Evolutionary conservation across 2,113 vertebrate species (phyloP).

Genomic region (Dunckerocampus dactyliophorus): DNA sequence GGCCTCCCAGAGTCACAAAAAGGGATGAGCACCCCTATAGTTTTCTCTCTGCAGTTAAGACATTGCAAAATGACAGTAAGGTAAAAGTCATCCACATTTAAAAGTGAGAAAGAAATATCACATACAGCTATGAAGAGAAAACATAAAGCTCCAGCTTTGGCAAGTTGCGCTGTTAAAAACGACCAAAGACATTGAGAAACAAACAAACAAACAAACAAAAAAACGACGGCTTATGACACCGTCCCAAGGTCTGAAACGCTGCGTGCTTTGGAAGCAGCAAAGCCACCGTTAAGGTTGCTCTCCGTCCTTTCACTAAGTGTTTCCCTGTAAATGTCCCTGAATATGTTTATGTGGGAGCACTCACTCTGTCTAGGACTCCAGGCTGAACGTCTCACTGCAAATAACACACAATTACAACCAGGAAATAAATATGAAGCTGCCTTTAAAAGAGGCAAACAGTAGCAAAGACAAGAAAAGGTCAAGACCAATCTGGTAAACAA

Average conservation of each 20-base stretch:
- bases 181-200: background rate
- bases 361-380: slow-evolving; percentile 35
- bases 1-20: slow-evolving; percentile 4
- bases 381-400: slow-evolving; percentile 2
- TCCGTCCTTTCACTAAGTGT: slow-evolving; percentile 19
- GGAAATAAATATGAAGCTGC: slow-evolving; percentile 1
- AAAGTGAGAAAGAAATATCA: background rate
- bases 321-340: slow-evolving; percentile 17
- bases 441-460: slow-evolving; percentile 5
- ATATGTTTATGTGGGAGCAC: slow-evolving; percentile 32
- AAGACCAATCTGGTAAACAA: background rate
- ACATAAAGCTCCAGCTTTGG: background rate
- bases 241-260: background rate
- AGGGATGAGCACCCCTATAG: background rate
- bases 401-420: slow-evolving; percentile 11
- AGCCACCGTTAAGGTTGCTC: slow-evolving; percentile 12
- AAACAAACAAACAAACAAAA: background rate
- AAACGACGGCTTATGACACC: background rate
- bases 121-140: background rate
- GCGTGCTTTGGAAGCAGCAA: background rate
- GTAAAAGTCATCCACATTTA: background rate
- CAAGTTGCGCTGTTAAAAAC: background rate
- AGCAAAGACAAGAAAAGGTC: background rate
- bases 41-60: background rate
- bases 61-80: background rate